Evolutionary conservation across 2,797 vertebrate genomes (phyloP), one percentile per base, ranked within the genome.

Genomic region (Odontamblyopus rebecca): DNA sequence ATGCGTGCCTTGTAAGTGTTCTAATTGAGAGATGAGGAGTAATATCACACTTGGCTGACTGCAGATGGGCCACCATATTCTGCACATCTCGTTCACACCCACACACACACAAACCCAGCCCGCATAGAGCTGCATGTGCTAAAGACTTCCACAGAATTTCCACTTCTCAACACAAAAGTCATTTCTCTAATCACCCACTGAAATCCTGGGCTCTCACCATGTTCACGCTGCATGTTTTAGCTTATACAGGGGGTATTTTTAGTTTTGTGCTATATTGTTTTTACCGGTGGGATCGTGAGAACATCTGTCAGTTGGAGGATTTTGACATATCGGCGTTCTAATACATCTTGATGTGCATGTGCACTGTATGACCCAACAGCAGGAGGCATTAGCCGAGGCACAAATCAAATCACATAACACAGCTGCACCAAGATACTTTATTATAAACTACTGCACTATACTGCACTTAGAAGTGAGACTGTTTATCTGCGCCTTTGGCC

Each of bases 1-100:
- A 75, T 79, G 69, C 67, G 73, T 59, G 67, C 72, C 77, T 79
- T 62, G 69, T 78, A 82, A 83, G 72, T 77, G 84, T 79, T 88
- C 57, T 90, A 88, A 92, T 89, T 90, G 85, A 91, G 86, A 88
- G 80, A 91, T 89, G 88, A 90, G 77, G 82, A 74, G 81, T 83
- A 90, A 90, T 89, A 88, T 90, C 85, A 86, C 89, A 91, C 85
- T 79, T 80, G 86, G 84, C 72, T 80, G 84, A 85, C 79, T 87
- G 78, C 92, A 91, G 88, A 92, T 89, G 86, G 84, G 84, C 76
- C 73, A 72, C 76, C 71, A 84, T 81, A 75, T 75, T 68, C 76
- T 71, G 71, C 44, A 69, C 70, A 71, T 75, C 71, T 64, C 32
- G 32, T 74, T 74, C 69, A 85, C 76, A 80, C 82, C 68, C 79